Evolutionary conservation across 2,888 invertebrate genomes (phyloP).

Genomic region (Drepana falcataria): DNA sequence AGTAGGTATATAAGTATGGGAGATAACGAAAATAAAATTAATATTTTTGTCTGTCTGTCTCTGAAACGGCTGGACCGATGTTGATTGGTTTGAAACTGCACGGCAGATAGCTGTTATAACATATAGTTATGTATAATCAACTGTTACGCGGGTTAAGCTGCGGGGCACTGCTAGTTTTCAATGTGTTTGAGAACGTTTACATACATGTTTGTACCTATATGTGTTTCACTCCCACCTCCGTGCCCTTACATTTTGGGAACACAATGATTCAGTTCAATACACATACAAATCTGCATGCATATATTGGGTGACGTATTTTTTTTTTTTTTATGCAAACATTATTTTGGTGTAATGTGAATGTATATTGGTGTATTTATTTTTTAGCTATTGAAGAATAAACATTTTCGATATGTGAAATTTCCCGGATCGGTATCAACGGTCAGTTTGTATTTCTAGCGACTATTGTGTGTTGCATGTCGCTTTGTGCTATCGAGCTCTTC

Average conservation of each 20-base stretch:
- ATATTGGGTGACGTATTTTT: constrained; percentile 14
- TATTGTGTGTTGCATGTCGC: constrained; percentile 68
- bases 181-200: too few relatives aligned
- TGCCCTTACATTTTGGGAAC: neutral
- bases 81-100: too few relatives aligned
- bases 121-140: too few relatives aligned
- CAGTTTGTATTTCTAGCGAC: constrained; percentile 66
- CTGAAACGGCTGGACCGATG: too few relatives aligned
- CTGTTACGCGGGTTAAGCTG: too few relatives aligned
- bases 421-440: constrained; percentile 75
- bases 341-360: constrained; percentile 58
- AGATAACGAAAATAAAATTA: too few relatives aligned
- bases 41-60: too few relatives aligned
- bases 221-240: too few relatives aligned
- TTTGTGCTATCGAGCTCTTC: constrained; percentile 26
- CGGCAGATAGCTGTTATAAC: too few relatives aligned
- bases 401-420: constrained; percentile 79
- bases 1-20: too few relatives aligned
- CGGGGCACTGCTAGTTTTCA: too few relatives aligned
- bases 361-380: constrained; percentile 76
- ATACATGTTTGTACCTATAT: too few relatives aligned
- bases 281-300: constrained; percentile 6
- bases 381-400: constrained; percentile 77
- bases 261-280: neutral
- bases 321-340: constrained; percentile 19